These are phyloP conservation scores for Semaprochilodus insignis DNA, from an alignment of 2,797 vertebrate species.

Conservation along the genomic window DNA sequence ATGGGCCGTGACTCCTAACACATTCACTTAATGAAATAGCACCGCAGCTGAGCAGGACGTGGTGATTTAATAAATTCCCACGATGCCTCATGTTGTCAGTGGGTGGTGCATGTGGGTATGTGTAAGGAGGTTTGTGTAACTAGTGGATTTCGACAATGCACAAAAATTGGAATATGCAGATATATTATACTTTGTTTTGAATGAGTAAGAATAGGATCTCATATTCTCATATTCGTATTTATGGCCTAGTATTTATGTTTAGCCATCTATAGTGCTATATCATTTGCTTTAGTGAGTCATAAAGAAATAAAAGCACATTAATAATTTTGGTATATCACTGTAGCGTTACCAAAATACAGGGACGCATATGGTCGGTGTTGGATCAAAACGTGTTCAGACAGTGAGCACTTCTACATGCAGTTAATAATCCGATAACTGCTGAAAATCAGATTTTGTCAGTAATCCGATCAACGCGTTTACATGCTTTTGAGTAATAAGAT, in stretches of 20 bases:
- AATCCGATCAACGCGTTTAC: too few species aligned
- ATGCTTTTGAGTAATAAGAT: too few species aligned
- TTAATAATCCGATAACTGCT: too few species aligned
- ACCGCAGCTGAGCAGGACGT: constrained; percentile 55
- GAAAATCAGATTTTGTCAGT: too few species aligned
- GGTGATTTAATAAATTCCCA: constrained; percentile 69
- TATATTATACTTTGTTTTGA: too few species aligned
- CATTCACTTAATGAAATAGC: constrained; percentile 64
- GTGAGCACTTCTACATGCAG: too few species aligned
- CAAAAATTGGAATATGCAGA: too few species aligned
- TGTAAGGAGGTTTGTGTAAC: not conserved
- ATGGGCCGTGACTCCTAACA: constrained; percentile 54
- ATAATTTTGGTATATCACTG: not conserved
- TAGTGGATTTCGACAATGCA: not conserved
- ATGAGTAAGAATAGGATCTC: not conserved
- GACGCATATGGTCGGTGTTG: too few species aligned
- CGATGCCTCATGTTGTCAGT: constrained; percentile 52
- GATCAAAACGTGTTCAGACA: too few species aligned
- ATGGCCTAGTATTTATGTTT: not conserved
- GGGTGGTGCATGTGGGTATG: constrained; percentile 1
- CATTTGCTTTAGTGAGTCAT: too few species aligned
- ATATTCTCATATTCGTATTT: not conserved
- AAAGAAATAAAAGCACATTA: not conserved
- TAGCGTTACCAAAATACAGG: too few species aligned
- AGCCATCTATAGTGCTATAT: not conserved